These are phyloP conservation scores for Platichthys flesus DNA, from an alignment of 2,113 vertebrate species.

Conservation along the genomic window DNA sequence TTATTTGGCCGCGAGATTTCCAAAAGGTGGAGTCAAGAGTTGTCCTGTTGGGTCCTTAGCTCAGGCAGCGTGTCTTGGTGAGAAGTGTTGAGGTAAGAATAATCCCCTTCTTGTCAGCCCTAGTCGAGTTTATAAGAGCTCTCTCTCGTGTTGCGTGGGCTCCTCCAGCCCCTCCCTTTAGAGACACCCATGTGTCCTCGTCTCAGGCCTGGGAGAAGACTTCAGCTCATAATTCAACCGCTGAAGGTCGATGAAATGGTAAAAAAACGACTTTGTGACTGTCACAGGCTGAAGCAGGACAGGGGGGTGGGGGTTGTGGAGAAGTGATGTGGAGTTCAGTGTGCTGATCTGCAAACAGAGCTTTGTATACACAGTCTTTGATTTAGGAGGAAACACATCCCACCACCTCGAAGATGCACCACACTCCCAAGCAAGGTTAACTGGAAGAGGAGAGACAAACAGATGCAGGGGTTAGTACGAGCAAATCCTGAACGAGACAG, in stretches of 20 bases:
- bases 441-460: constrained; percentile 79
- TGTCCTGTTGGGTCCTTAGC: constrained; percentile 44
- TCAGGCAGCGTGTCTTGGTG: constrained; percentile 52
- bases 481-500: neutral
- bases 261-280: constrained; percentile 17
- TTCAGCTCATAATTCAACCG: constrained; percentile 19
- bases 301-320: constrained; percentile 68
- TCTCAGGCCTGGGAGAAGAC: constrained; percentile 18
- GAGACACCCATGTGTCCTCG: neutral
- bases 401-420: constrained; percentile 81
- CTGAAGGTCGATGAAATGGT: constrained; percentile 7
- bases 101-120: constrained; percentile 23
- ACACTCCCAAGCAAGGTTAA: constrained; percentile 90
- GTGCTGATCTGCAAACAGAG: constrained; percentile 79
- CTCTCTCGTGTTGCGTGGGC: constrained; percentile 26
- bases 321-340: constrained; percentile 74
- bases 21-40: constrained; percentile 25
- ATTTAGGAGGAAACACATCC: constrained; percentile 78
- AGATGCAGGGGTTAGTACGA: constrained; percentile 21
- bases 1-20: constrained; percentile 63
- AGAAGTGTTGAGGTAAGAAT: constrained; percentile 66
- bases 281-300: constrained; percentile 63
- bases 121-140: constrained; percentile 27
- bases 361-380: constrained; percentile 83
- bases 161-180: neutral